These are phyloP conservation scores for Xyrauchen texanus DNA, from an alignment of 2,113 vertebrate genomes.

Conservation along the genomic window DNA sequence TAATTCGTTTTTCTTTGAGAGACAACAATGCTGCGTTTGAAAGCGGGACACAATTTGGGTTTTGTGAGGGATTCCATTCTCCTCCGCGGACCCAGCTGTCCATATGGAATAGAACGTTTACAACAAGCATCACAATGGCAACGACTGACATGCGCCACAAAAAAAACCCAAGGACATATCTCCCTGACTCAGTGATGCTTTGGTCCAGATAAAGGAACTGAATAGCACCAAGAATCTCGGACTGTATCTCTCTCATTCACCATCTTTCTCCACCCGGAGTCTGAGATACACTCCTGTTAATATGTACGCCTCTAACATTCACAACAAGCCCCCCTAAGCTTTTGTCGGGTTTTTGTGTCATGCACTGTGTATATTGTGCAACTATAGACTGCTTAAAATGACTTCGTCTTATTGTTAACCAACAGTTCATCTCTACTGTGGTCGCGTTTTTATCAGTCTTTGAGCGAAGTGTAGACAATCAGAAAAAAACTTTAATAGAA, in stretches of 20 bases:
- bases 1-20: conserved; percentile 99
- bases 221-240: conserved; percentile 75
- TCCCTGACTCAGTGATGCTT: conserved; percentile 88
- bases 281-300: conserved; percentile 80
- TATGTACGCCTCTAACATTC: conserved; percentile 95
- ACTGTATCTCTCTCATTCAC: conserved; percentile 57
- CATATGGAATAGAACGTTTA: conserved; percentile 97
- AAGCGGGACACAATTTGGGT: conserved; percentile 98
- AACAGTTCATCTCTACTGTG: conserved; percentile 66
- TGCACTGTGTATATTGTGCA: conserved; percentile 86
- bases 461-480: too few species aligned
- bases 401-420: conserved; percentile 70
- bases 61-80: conserved; percentile 90
- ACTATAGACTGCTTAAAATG: conserved; percentile 84
- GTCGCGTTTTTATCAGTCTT: too few species aligned
- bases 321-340: conserved; percentile 78
- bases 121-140: conserved; percentile 92
- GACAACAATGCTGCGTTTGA: conserved; percentile 99
- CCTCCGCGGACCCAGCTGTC: conserved; percentile 94
- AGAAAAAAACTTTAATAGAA: too few species aligned
- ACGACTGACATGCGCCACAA: conserved; percentile 95
- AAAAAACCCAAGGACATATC: conserved; percentile 87
- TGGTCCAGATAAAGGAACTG: conserved; percentile 76
- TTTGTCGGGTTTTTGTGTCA: conserved; percentile 83
- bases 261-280: neutral